A percentile compares a stretch with the other conserved stretches of the same genome.
Conservation (phyloP, 2,888 invertebrate species). For the Orchesellides sinensis region DNA sequence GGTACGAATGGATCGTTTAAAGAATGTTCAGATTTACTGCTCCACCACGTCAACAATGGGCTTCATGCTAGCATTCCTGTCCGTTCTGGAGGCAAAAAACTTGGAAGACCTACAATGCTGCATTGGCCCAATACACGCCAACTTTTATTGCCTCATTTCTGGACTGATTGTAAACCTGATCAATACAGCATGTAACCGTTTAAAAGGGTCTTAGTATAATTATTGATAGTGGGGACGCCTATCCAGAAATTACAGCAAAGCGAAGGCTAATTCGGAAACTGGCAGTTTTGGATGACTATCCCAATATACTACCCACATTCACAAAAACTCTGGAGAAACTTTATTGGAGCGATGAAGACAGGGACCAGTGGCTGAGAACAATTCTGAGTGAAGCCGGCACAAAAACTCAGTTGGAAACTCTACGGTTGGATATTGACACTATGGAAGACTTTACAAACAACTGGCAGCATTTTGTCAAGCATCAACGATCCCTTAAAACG, state of each 20-base stretch:
- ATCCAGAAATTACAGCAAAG: conserved; percentile 24
- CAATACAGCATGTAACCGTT: background rate
- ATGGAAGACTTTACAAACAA: conserved; percentile 32
- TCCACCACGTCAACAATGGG: conserved; percentile 45
- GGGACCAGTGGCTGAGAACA: conserved; percentile 18
- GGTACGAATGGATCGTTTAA: conserved; percentile 16
- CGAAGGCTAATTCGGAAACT: conserved; percentile 11
- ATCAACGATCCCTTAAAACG: conserved; percentile 2
- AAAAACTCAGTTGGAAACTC: background rate
- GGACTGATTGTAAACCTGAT: conserved; percentile 23
- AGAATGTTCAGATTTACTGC: conserved; percentile 19
- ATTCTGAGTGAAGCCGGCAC: background rate
- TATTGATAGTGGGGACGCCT: conserved; percentile 29
- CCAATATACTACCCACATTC: conserved; percentile 1
- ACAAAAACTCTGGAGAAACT: conserved; percentile 2
- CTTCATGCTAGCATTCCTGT: conserved; percentile 21
- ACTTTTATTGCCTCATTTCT: conserved; percentile 26
- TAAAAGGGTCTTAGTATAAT: conserved; percentile 16
- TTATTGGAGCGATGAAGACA: background rate
- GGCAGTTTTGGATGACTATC: background rate
- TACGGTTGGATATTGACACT: conserved; percentile 37
- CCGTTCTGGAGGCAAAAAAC: conserved; percentile 17
- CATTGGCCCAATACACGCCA: conserved; percentile 24
- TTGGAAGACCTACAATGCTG: conserved; percentile 18
- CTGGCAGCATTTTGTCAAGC: conserved; percentile 14